phyloP scores from a whole-genome alignment of 2,113 vertebrate genomes.

The Hippopotamus amphibius region DNA sequence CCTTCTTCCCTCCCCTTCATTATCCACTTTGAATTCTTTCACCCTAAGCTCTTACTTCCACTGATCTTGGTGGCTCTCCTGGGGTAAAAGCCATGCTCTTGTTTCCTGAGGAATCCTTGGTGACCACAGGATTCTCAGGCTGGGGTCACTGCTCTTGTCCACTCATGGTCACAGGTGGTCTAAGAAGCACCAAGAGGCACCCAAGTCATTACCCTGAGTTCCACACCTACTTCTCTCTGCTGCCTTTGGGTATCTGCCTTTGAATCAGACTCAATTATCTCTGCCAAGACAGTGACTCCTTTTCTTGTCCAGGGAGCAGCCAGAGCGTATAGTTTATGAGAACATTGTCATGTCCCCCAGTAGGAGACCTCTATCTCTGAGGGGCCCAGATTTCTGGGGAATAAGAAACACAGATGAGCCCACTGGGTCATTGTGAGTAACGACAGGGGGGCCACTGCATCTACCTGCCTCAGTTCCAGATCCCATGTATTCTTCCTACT shows the following conservation, averaged over 20 bases:
- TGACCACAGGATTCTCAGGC: background rate
- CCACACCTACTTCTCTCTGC: background rate
- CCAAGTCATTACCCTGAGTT: background rate
- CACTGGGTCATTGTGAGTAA: background rate
- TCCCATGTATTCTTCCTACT: background rate
- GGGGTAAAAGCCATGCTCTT: background rate
- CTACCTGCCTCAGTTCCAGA: background rate
- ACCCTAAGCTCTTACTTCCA: background rate
- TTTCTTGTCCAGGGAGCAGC: background rate
- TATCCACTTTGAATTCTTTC: background rate
- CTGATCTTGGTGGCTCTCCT: background rate
- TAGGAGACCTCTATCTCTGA: background rate
- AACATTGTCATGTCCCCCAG: background rate
- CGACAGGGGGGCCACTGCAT: background rate
- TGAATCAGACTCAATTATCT: background rate
- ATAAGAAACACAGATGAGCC: background rate
- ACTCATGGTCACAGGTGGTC: background rate
- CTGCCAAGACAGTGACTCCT: background rate
- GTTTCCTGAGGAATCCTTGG: background rate
- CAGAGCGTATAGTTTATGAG: background rate
- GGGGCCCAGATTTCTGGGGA: background rate
- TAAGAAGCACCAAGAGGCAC: background rate
- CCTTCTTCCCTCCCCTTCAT: background rate
- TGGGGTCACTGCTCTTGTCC: background rate
- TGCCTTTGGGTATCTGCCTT: background rate